phyloP scores from a whole-genome alignment of 2,888 invertebrate genomes.

The Acleris sparsana region DNA sequence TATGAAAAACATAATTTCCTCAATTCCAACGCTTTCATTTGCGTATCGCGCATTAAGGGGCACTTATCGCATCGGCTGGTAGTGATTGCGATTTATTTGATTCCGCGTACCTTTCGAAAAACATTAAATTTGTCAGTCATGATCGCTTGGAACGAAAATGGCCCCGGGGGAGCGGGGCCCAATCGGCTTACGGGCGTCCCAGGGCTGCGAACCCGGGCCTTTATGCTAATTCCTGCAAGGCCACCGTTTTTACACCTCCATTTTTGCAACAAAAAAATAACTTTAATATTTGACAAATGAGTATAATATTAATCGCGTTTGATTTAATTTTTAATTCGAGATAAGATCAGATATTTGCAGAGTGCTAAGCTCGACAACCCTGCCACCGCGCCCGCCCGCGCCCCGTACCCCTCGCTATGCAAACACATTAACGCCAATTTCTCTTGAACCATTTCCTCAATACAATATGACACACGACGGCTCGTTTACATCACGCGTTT shows the following conservation, averaged over 20 bases:
- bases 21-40: constrained; percentile 47
- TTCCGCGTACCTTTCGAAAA: constrained; percentile 49
- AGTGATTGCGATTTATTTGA: constrained; percentile 59
- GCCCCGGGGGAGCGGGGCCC: constrained; percentile 35
- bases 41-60: constrained; percentile 50
- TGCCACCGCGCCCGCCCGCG: constrained; percentile 7
- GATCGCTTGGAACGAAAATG: constrained; percentile 41
- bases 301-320: too few relatives aligned
- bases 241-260: too few relatives aligned
- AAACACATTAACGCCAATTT: constrained; percentile 41
- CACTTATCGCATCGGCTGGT: constrained; percentile 54
- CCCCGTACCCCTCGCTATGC: constrained; percentile 34
- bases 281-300: too few relatives aligned
- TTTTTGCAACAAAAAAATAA: too few relatives aligned
- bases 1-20: constrained; percentile 37
- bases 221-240: constrained; percentile 26
- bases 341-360: constrained; percentile 1
- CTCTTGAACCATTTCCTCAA: constrained; percentile 39
- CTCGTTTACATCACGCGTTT: constrained; percentile 35
- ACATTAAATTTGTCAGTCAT: constrained; percentile 52
- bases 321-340: neutral
- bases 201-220: constrained; percentile 19
- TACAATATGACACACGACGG: constrained; percentile 37
- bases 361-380: constrained; percentile 21
- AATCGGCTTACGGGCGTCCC: constrained; percentile 37